phyloP scores from a whole-genome alignment of 1,140 invertebrate genomes.

The Scaptomyza montana region DNA sequence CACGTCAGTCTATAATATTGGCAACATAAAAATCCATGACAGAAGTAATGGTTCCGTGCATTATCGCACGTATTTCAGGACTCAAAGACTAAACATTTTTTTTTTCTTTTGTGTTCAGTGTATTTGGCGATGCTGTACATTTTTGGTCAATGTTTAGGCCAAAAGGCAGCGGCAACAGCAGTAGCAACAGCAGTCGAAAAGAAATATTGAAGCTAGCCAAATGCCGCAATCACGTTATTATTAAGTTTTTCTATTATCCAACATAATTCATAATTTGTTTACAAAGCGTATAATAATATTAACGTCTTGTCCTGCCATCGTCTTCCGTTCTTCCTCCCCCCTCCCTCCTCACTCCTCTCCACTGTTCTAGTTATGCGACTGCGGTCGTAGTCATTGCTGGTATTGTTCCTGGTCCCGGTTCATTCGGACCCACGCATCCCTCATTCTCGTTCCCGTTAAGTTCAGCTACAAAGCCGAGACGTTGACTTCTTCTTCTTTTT shows the following conservation, averaged over 20 bases:
- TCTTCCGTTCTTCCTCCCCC: conserved; percentile 13
- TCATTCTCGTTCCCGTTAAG: conserved; percentile 20
- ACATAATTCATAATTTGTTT: conserved; percentile 82
- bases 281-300: conserved; percentile 82
- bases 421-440: background rate
- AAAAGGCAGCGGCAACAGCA: conserved; percentile 7
- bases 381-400: conserved; percentile 2
- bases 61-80: too few relatives aligned
- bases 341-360: background rate
- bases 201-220: conserved; percentile 38
- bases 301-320: conserved; percentile 65
- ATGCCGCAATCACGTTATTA: conserved; percentile 82
- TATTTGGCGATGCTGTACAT: conserved; percentile 2
- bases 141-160: conserved; percentile 17
- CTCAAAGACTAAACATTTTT: background rate
- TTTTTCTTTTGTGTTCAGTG: conserved; percentile 37
- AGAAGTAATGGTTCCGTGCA: too few relatives aligned
- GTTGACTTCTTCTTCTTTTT: conserved; percentile 25
- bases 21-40: too few relatives aligned
- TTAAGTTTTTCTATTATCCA: conserved; percentile 83
- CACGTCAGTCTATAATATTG: too few relatives aligned
- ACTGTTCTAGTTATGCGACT: background rate
- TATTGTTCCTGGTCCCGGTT: background rate
- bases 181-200: background rate
- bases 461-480: conserved; percentile 52